phyloP scores from a whole-genome alignment of 2,797 vertebrate genomes.

The Gallinago stenura region DNA sequence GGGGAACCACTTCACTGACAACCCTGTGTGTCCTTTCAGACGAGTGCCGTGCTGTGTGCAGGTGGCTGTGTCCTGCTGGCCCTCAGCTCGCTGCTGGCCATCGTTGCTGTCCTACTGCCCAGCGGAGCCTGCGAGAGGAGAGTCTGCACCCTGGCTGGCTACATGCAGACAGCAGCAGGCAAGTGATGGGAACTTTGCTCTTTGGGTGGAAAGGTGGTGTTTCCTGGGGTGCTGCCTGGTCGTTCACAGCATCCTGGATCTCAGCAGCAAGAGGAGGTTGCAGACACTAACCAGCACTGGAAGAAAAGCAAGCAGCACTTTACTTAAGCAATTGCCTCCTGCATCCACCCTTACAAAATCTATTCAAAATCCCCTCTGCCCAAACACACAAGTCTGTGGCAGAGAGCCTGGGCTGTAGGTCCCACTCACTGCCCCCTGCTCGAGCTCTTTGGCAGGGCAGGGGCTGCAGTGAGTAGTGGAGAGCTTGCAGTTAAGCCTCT shows the following conservation, averaged over 20 bases:
- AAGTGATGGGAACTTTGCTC: slow-evolving; percentile 26
- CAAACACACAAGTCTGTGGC: background rate
- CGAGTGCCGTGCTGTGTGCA: slow-evolving; percentile 90
- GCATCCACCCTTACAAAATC: background rate
- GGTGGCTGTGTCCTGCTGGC: slow-evolving; percentile 92
- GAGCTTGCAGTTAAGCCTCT: background rate
- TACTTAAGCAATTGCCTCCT: background rate
- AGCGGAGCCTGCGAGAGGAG: slow-evolving; percentile 89
- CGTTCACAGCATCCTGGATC: background rate
- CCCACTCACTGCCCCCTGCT: background rate
- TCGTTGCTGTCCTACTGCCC: slow-evolving; percentile 91
- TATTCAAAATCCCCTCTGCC: background rate
- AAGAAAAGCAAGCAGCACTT: background rate
- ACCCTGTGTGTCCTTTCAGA: slow-evolving; percentile 79
- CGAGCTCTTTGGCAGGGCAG: background rate
- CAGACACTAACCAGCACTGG: background rate
- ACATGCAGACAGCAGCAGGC: slow-evolving; percentile 95
- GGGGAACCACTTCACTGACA: background rate
- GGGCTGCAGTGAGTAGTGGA: accelerated
- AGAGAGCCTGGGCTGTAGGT: background rate
- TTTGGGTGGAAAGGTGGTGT: background rate
- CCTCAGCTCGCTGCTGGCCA: slow-evolving; percentile 90
- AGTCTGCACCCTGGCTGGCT: slow-evolving; percentile 91
- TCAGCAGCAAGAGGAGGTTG: background rate
- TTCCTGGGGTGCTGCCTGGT: background rate